phyloP scores from a whole-genome alignment of 2,797 vertebrate species.

The Pangasius larnaudii region DNA sequence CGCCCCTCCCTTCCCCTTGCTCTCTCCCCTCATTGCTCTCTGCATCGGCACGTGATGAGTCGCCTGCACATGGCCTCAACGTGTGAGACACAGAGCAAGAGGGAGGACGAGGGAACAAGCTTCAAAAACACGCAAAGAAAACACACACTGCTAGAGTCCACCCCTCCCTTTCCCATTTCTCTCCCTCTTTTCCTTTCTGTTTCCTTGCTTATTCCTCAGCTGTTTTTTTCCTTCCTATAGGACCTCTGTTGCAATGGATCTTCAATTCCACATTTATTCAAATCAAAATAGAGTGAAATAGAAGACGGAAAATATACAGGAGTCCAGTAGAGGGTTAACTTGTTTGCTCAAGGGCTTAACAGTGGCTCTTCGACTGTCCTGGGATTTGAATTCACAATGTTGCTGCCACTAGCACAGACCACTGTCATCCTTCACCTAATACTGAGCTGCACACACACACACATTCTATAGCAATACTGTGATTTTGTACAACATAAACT shows the following conservation, averaged over 20 bases:
- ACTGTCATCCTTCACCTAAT: neutral
- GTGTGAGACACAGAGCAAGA: constrained; percentile 70
- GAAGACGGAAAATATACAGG: neutral
- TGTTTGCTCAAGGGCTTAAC: neutral
- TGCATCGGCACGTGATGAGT: constrained; percentile 80
- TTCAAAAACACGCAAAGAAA: constrained; percentile 70
- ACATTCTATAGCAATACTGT: neutral
- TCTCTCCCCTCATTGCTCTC: constrained; percentile 66
- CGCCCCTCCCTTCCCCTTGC: constrained; percentile 45
- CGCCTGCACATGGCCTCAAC: constrained; percentile 78
- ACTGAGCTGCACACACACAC: neutral
- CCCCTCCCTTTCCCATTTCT: constrained; percentile 20
- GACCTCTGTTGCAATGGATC: neutral
- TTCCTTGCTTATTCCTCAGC: constrained; percentile 28
- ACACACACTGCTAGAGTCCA: constrained; percentile 39
- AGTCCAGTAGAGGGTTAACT: neutral
- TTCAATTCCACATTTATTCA: neutral
- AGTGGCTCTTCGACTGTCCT: neutral
- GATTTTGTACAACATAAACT: neutral
- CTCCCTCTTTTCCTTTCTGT: constrained; percentile 30
- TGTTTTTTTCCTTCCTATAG: constrained; percentile 13
- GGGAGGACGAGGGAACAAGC: constrained; percentile 59
- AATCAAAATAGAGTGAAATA: neutral
- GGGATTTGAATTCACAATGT: constrained; percentile 5
- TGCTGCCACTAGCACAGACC: neutral